phyloP scores from a whole-genome alignment of 2,888 invertebrate genomes.

The Horisme vitalbata region DNA sequence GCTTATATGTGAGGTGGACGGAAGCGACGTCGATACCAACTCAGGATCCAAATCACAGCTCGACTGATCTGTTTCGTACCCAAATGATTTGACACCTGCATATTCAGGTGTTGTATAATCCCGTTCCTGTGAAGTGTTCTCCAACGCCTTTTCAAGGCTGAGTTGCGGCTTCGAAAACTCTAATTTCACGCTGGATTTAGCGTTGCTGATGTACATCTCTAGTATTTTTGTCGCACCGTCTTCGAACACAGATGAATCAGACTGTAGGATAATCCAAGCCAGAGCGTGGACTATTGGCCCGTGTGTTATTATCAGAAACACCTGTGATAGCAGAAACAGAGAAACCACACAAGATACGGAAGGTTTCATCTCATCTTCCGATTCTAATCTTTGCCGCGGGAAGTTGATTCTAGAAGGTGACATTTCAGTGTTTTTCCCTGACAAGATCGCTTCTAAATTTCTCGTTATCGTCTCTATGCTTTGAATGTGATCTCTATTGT shows the following conservation, averaged over 20 bases:
- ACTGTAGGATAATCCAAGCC: conserved; percentile 94
- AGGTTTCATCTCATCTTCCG: conserved; percentile 84
- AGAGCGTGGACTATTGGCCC: conserved; percentile 94
- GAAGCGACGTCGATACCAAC: conserved; percentile 72
- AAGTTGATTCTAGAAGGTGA: conserved; percentile 68
- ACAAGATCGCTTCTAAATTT: conserved; percentile 85
- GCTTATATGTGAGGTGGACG: conserved; percentile 79
- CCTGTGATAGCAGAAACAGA: conserved; percentile 95
- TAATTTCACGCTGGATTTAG: conserved; percentile 81
- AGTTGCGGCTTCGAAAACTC: conserved; percentile 88
- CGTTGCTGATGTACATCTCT: conserved; percentile 84
- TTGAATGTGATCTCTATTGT: conserved; percentile 71
- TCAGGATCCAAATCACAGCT: conserved; percentile 79
- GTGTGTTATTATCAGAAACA: conserved; percentile 96
- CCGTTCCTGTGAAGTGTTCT: conserved; percentile 67
- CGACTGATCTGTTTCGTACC: conserved; percentile 74
- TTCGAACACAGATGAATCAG: conserved; percentile 87
- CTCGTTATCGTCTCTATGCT: conserved; percentile 84
- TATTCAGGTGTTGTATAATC: conserved; percentile 76
- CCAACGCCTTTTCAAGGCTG: conserved; percentile 89
- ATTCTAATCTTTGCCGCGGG: conserved; percentile 62
- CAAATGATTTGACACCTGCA: conserved; percentile 62
- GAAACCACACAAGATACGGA: conserved; percentile 95
- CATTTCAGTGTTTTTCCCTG: conserved; percentile 79
- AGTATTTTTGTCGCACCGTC: conserved; percentile 87